Conservation (phyloP, 2,888 invertebrate genomes). For the Rhagonycha fulva region DNA sequence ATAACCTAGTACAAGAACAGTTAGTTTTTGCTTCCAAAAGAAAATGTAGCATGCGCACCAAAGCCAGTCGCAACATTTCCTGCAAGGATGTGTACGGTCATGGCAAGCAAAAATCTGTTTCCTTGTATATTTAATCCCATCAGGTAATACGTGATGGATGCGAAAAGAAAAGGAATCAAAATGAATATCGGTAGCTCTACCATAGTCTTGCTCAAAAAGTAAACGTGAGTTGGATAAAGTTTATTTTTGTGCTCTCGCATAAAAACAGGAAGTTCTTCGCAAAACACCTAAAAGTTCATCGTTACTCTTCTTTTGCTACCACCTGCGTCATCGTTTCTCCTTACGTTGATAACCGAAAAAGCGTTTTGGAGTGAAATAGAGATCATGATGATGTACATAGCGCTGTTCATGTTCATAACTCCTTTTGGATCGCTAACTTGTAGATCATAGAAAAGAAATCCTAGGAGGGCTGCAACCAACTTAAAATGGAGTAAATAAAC, state of each 20-base stretch:
- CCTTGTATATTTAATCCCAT: slow-evolving; percentile 78
- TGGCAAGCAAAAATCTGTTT: slow-evolving; percentile 72
- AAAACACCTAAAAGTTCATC: slow-evolving; percentile 75
- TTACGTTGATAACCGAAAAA: slow-evolving; percentile 92
- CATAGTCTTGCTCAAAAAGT: slow-evolving; percentile 88
- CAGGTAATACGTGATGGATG: slow-evolving; percentile 84
- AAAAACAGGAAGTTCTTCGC: slow-evolving; percentile 87
- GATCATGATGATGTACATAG: slow-evolving; percentile 85
- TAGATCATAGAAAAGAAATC: neutral
- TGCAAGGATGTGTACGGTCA: slow-evolving; percentile 77
- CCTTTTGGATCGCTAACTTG: slow-evolving; percentile 83
- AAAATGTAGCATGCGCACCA: slow-evolving; percentile 60
- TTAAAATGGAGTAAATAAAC: neutral
- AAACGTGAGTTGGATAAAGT: slow-evolving; percentile 89
- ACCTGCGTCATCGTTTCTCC: slow-evolving; percentile 50
- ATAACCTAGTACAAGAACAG: slow-evolving; percentile 69
- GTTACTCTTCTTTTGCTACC: too few relatives aligned
- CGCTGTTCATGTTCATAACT: slow-evolving; percentile 93
- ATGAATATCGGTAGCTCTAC: slow-evolving; percentile 89
- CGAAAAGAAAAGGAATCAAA: slow-evolving; percentile 81
- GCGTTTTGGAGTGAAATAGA: slow-evolving; percentile 95
- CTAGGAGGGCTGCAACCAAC: neutral
- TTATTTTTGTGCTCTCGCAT: slow-evolving; percentile 86
- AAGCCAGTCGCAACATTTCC: slow-evolving; percentile 89
- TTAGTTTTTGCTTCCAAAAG: neutral